Conservation (phyloP, 2,113 vertebrate genomes). For the Ophiodon elongatus region DNA sequence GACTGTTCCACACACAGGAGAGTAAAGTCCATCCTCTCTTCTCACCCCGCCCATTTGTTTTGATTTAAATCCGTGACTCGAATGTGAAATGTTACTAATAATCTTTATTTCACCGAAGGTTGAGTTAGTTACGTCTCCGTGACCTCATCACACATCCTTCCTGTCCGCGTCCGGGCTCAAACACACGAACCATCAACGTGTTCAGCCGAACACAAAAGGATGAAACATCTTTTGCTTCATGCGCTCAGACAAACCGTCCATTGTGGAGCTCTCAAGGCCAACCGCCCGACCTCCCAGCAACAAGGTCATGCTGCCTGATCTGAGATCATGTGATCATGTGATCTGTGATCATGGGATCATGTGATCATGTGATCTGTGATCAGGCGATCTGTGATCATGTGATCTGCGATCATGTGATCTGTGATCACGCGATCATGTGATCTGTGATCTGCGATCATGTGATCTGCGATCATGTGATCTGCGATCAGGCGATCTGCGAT, state of each 20-base stretch:
- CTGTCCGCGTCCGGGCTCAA: background rate
- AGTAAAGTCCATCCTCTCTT: background rate
- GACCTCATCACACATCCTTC: background rate
- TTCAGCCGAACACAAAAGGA: slow-evolving; percentile 21
- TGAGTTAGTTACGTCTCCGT: background rate
- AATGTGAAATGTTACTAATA: background rate
- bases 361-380: too few relatives aligned
- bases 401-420: too few relatives aligned
- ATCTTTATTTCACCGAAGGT: background rate
- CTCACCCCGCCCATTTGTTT: background rate
- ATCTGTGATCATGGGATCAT: too few relatives aligned
- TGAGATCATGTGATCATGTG: too few relatives aligned
- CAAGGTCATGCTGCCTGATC: too few relatives aligned
- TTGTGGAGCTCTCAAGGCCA: slow-evolving; percentile 53
- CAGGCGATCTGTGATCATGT: too few relatives aligned
- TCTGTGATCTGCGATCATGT: too few relatives aligned
- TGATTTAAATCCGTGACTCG: background rate
- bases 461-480: too few relatives aligned
- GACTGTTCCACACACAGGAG: background rate
- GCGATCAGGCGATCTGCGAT: too few relatives aligned
- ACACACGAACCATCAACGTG: too few relatives aligned
- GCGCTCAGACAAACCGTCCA: slow-evolving; percentile 46
- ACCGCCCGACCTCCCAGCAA: slow-evolving; percentile 1
- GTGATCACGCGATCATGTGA: too few relatives aligned
- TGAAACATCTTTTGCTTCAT: slow-evolving; percentile 35